These are phyloP conservation scores for Lochmaea crataegi DNA, from an alignment of 2,888 invertebrate species.

Conservation along the genomic window DNA sequence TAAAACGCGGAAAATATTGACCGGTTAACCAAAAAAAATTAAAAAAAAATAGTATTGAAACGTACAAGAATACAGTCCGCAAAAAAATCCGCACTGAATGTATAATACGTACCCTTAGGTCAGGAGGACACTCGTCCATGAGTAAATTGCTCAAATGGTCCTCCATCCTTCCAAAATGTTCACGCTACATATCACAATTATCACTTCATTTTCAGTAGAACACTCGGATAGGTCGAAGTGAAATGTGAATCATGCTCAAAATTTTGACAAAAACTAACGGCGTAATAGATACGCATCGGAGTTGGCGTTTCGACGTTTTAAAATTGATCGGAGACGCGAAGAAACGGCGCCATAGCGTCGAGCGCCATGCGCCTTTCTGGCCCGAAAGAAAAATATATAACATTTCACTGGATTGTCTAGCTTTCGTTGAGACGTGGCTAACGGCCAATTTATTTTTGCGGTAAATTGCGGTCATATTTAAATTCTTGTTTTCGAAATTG, in stretches of 20 bases:
- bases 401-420: slow-evolving; percentile 5
- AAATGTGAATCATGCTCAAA: slow-evolving; percentile 23
- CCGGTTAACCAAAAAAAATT: no score
- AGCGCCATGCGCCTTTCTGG: slow-evolving; percentile 55
- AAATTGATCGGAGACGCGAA: slow-evolving; percentile 49
- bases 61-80: no score
- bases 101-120: slow-evolving; percentile 57
- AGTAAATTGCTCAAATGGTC: slow-evolving; percentile 57
- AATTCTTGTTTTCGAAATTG: neutral
- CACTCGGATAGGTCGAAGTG: slow-evolving; percentile 3
- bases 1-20: no score
- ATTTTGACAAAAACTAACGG: slow-evolving; percentile 3
- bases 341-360: slow-evolving; percentile 51
- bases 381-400: slow-evolving; percentile 4
- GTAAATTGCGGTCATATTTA: slow-evolving; percentile 1
- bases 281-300: slow-evolving; percentile 13
- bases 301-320: slow-evolving; percentile 40
- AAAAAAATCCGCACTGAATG: no score
- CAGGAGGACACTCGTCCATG: slow-evolving; percentile 61
- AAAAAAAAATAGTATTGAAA: no score
- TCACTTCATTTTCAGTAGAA: slow-evolving; percentile 13
- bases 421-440: slow-evolving; percentile 21
- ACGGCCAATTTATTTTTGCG: slow-evolving; percentile 24
- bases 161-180: slow-evolving; percentile 50
- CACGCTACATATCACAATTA: slow-evolving; percentile 22